Evolutionary conservation across 2,113 vertebrate genomes (phyloP).

Genomic region (Nesogale talazaci): DNA sequence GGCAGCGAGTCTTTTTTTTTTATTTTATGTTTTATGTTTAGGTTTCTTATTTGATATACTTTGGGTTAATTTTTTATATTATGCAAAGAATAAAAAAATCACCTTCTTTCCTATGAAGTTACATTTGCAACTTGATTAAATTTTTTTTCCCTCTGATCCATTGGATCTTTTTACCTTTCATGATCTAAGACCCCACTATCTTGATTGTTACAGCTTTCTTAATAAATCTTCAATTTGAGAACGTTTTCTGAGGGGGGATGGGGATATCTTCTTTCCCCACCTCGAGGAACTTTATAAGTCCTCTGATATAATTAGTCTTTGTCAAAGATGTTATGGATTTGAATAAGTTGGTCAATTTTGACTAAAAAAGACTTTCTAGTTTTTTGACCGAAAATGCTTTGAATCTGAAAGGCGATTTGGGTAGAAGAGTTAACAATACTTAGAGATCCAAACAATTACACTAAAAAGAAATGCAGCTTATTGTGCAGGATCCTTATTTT

Average conservation of each 20-base stretch:
- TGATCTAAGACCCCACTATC: neutral
- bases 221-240: no score
- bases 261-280: no score
- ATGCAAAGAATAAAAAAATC: no score
- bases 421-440: constrained; percentile 27
- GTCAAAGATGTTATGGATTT: neutral
- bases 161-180: neutral
- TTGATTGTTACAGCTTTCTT: neutral
- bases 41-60: no score
- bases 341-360: neutral
- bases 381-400: neutral
- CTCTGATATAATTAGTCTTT: neutral
- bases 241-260: no score
- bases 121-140: no score
- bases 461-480: neutral
- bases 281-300: neutral
- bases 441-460: constrained; percentile 10
- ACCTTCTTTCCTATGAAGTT: no score
- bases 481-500: neutral
- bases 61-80: no score
- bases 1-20: no score
- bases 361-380: neutral
- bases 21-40: no score
- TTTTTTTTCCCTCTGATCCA: neutral
- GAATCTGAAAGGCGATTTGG: neutral